Percentiles rank a stretch among this genome's conserved stretches.
These are phyloP conservation scores for Malacoctenus gilli DNA, from an alignment of 2,797 vertebrate genomes.

Conservation along the genomic window DNA sequence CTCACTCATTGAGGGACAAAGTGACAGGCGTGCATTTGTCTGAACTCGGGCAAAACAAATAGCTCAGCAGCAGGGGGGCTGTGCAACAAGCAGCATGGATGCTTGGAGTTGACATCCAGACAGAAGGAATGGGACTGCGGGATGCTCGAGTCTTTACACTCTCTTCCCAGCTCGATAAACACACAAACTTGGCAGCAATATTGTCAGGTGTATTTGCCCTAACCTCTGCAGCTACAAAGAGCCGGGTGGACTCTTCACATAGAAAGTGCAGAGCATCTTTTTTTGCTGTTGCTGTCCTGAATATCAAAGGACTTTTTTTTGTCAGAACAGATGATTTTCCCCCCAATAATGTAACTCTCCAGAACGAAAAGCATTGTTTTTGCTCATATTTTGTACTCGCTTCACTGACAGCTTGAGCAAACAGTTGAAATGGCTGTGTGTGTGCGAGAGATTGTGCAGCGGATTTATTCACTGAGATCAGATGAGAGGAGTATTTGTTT, in stretches of 20 bases:
- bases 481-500: constrained; percentile 7
- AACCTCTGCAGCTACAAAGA: no score
- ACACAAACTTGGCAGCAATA: not conserved
- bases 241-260: no score
- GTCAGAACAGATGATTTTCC: not conserved
- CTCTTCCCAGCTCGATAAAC: not conserved
- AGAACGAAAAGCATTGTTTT: no score
- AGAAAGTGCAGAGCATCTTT: no score
- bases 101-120: constrained; percentile 42
- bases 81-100: constrained; percentile 43
- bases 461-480: not conserved
- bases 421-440: no score
- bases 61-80: constrained; percentile 41
- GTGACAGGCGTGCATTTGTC: constrained; percentile 21
- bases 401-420: not conserved
- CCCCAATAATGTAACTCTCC: not conserved
- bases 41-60: constrained; percentile 54
- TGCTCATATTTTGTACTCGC: no score
- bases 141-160: constrained; percentile 10
- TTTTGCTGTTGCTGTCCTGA: no score
- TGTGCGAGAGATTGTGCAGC: not conserved
- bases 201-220: no score
- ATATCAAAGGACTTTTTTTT: no score
- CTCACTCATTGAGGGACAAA: constrained; percentile 14
- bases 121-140: constrained; percentile 26